phyloP scores from a whole-genome alignment of 2,113 vertebrate species.

The Paraplagusia blochii region DNA sequence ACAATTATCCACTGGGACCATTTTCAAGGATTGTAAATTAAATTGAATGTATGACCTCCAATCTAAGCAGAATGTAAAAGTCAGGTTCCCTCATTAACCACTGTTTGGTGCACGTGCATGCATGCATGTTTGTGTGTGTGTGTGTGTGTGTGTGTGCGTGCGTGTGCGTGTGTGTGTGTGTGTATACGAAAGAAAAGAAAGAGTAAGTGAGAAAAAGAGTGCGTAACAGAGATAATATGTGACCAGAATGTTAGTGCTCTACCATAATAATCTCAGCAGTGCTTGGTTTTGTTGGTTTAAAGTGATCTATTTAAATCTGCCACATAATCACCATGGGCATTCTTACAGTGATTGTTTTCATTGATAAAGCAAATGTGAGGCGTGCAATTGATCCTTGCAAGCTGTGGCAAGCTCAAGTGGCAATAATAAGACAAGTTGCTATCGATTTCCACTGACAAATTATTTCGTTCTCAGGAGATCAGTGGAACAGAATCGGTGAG shows the following conservation, averaged over 20 bases:
- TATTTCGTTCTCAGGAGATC: constrained; percentile 21
- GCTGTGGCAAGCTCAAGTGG: constrained; percentile 4
- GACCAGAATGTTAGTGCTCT: not conserved
- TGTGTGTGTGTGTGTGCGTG: not conserved
- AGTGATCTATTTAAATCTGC: not conserved
- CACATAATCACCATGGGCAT: not conserved
- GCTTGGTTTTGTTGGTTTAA: not conserved
- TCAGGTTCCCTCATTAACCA: not conserved
- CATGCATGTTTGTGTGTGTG: not conserved
- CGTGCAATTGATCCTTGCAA: constrained; percentile 21
- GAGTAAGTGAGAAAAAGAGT: not conserved
- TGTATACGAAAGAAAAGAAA: not conserved
- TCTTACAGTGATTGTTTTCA: constrained; percentile 17
- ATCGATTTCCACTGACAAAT: constrained; percentile 32
- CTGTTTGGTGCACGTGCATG: not conserved
- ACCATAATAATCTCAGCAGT: not conserved
- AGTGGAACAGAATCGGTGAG: constrained; percentile 19
- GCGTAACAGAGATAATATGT: not conserved
- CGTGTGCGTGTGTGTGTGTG: not conserved
- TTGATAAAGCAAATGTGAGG: constrained; percentile 13
- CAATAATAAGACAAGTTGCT: constrained; percentile 22
- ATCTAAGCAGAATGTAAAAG: constrained; percentile 21
- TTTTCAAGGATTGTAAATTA: constrained; percentile 20
- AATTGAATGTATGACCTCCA: constrained; percentile 3
- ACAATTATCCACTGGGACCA: too few relatives aligned